Base-by-base conservation (phyloP, 37 sponge, comb jelly and placozoan genomes). In the Agelas oroides region DNA sequence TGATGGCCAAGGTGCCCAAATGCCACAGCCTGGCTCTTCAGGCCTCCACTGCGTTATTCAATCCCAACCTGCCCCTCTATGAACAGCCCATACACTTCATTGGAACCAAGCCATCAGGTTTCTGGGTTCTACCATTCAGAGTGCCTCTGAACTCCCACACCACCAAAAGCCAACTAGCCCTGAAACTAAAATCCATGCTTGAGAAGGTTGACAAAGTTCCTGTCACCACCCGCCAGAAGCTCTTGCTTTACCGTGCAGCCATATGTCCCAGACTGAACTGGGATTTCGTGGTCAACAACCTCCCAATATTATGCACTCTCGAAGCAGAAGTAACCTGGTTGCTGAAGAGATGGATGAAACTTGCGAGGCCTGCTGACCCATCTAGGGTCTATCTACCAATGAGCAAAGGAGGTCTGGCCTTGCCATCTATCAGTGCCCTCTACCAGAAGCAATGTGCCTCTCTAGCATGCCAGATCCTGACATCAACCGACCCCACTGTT, bases 241-340 rank as follows among this genome's bases (percentile, higher is more conserved):
- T 83, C 17, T 23, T 25, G 32, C 53, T 83, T 37, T 83, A 59
- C 53, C 64, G 57, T 1, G 60, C 38, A 3, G 65, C 38, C 46
- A 61, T 83, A 16, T 83, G 83, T 64, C 83, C 83, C 23, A 68
- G 71, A 5, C 27, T 81, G 36, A 54, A 27, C 37, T 83, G 83
- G 83, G 62, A 73, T 31, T 53, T 83, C 37, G 21, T 39, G 0
- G 32, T 71, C 38, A 54, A 35, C 35, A 30, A 34, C 60, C 62
- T 71, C 20, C 82, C 82, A 72, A 19, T 82, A 12, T 6, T 16
- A 5, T 36, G 40, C 0, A 68, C 60, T 60, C 82, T 82, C 60
- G 59, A 82, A 25, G 39, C 82, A 53, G 59, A 33, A 20, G 62
- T 72, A 2, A 80, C 81, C 70, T 20, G 38, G 2, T 70, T 36